A percentile compares a stretch with the other conserved stretches of the same genome.
Evolutionary conservation across 1,140 invertebrate species (phyloP).

Genomic region (Neoseiulus cucumeris): DNA sequence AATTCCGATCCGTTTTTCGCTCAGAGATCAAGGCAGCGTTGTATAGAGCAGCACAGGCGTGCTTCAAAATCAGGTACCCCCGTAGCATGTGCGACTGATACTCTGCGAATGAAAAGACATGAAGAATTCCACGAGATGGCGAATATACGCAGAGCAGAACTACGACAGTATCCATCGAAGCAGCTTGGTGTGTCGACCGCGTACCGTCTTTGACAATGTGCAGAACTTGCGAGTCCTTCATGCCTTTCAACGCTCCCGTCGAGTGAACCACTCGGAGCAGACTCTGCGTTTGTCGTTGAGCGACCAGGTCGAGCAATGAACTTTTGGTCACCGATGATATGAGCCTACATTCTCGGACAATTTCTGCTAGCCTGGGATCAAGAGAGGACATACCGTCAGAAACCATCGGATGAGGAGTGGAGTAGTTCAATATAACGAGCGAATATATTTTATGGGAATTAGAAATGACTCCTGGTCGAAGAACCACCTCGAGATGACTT

Average conservation of each 20-base stretch:
- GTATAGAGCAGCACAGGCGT: background rate
- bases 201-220: background rate
- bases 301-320: background rate
- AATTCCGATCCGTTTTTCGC: background rate
- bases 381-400: no score
- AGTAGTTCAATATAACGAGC: no score
- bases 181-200: background rate
- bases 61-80: background rate
- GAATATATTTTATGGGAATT: no score
- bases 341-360: background rate
- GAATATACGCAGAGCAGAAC: background rate
- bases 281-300: background rate
- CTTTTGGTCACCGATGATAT: conserved; percentile 6
- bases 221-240: conserved; percentile 8
- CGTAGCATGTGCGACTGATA: conserved; percentile 1
- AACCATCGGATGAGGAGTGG: no score
- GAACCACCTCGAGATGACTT: background rate
- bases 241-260: background rate
- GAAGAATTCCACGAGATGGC: background rate
- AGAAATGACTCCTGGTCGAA: no score
- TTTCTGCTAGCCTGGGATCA: background rate
- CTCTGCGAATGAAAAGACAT: background rate
- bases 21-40: background rate
- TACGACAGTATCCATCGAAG: background rate
- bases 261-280: background rate